A percentile compares a stretch with the other conserved stretches of the same genome.
phyloP scores from a whole-genome alignment of 2,797 vertebrate species.

The Zenarchopterus dispar region DNA sequence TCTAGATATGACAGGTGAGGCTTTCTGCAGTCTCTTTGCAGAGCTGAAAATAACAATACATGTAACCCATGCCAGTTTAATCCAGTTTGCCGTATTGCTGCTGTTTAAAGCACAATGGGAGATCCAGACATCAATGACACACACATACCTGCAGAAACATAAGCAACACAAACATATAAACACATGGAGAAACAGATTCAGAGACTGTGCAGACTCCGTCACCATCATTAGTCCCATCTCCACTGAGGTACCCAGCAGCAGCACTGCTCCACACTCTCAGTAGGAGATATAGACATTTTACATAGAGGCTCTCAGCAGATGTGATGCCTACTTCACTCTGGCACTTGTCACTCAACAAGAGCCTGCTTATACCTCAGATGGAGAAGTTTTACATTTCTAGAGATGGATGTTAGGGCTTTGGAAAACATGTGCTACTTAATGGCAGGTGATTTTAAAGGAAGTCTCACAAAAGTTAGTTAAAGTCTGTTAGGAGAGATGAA shows the following conservation, averaged over 20 bases:
- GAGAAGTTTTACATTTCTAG: slow-evolving; percentile 44
- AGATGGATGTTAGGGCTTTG: slow-evolving; percentile 34
- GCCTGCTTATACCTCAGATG: slow-evolving; percentile 43
- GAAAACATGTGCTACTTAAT: slow-evolving; percentile 39
- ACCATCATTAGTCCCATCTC: slow-evolving; percentile 57
- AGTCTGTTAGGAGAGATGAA: slow-evolving; percentile 17
- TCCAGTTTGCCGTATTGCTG: slow-evolving; percentile 51
- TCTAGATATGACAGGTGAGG: slow-evolving; percentile 31
- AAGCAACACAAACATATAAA: slow-evolving; percentile 44
- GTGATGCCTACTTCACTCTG: slow-evolving; percentile 39
- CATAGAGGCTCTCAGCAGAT: slow-evolving; percentile 45
- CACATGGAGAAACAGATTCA: slow-evolving; percentile 33
- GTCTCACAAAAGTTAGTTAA: slow-evolving; percentile 38
- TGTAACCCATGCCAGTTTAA: slow-evolving; percentile 54
- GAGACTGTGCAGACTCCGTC: slow-evolving; percentile 21
- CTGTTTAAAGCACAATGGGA: slow-evolving; percentile 43
- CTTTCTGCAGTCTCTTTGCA: slow-evolving; percentile 18
- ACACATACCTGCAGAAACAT: slow-evolving; percentile 35
- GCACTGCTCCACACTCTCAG: slow-evolving; percentile 39
- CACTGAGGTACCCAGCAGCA: slow-evolving; percentile 32
- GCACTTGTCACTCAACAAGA: slow-evolving; percentile 48
- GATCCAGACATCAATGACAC: slow-evolving; percentile 25
- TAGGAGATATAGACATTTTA: slow-evolving; percentile 55
- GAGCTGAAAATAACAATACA: slow-evolving; percentile 32
- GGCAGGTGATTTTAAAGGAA: slow-evolving; percentile 17